Percentiles rank a stretch among this genome's conserved stretches.
phyloP scores from a whole-genome alignment of 2,113 vertebrate species.

The Tragelaphus buxtoni region DNA sequence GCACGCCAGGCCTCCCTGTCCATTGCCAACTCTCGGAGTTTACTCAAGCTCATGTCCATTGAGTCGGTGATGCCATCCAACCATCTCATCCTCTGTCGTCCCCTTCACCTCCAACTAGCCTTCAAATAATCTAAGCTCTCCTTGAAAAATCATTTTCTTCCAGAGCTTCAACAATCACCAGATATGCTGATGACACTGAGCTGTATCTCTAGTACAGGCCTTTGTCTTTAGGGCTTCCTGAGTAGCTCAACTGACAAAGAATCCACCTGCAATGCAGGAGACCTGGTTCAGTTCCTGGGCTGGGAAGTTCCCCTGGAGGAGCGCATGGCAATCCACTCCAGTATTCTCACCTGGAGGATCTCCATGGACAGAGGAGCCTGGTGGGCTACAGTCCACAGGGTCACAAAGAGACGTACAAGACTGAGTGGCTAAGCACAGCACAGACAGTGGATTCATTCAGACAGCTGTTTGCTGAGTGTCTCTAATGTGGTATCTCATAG shows the following conservation, averaged over 20 bases:
- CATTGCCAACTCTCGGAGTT: not conserved
- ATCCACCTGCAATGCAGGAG: not conserved
- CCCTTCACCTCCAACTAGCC: not conserved
- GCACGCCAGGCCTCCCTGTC: not conserved
- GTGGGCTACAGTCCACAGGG: accelerated
- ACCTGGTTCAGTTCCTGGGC: not conserved
- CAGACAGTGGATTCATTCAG: not conserved
- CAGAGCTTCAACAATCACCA: not conserved
- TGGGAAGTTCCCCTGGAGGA: not conserved
- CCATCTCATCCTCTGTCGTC: not conserved
- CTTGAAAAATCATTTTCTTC: not conserved
- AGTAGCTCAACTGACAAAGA: not conserved
- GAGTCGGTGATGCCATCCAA: not conserved
- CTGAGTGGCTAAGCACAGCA: not conserved
- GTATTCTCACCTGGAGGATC: not conserved
- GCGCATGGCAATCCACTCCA: not conserved
- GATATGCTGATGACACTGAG: not conserved
- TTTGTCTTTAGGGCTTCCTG: not conserved
- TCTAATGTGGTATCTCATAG: not conserved
- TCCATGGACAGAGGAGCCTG: not conserved
- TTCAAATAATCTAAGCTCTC: not conserved
- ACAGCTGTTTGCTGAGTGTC: not conserved
- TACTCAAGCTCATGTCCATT: not conserved
- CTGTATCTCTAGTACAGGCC: not conserved
- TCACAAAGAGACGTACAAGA: not conserved